Conservation (phyloP, 2,797 vertebrate species). For the Peromyscus nudipes region DNA sequence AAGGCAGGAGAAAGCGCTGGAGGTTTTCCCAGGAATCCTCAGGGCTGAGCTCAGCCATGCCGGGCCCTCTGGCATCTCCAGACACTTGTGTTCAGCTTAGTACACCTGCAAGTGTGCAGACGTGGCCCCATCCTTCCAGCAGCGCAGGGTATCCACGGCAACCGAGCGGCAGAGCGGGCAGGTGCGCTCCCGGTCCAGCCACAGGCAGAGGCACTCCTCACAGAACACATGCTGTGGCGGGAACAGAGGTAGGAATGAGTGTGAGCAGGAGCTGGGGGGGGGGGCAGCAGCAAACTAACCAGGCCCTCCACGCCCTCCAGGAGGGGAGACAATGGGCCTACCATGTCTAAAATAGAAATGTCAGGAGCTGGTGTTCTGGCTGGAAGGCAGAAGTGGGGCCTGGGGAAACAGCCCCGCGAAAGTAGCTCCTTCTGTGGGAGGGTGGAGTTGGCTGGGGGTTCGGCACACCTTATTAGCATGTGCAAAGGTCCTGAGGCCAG, state of each 20-base stretch:
- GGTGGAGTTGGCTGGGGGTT: neutral
- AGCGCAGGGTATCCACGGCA: conserved; percentile 94
- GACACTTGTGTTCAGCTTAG: conserved; percentile 77
- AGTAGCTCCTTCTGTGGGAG: neutral
- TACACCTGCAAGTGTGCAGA: conserved; percentile 99
- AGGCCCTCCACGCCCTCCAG: fast-evolving
- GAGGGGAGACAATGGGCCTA: neutral
- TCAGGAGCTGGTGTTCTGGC: neutral
- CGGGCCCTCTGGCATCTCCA: neutral
- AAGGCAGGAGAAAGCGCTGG: neutral
- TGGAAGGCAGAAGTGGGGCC: neutral
- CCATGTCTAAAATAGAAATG: neutral
- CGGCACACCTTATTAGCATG: neutral
- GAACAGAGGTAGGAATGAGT: neutral
- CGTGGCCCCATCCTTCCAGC: conserved; percentile 99
- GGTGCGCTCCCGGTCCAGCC: conserved; percentile 97
- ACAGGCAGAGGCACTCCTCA: conserved; percentile 97
- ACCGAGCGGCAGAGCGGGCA: conserved; percentile 97
- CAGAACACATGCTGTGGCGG: conserved; percentile 96
- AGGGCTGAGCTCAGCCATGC: no score
- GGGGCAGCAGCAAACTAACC: neutral
- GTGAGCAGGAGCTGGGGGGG: neutral
- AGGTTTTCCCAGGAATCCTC: neutral
- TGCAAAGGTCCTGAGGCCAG: conserved; percentile 24
- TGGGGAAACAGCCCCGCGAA: neutral